Base-by-base conservation (phyloP, 2,888 invertebrate species). In the Apodemia hepburni region DNA sequence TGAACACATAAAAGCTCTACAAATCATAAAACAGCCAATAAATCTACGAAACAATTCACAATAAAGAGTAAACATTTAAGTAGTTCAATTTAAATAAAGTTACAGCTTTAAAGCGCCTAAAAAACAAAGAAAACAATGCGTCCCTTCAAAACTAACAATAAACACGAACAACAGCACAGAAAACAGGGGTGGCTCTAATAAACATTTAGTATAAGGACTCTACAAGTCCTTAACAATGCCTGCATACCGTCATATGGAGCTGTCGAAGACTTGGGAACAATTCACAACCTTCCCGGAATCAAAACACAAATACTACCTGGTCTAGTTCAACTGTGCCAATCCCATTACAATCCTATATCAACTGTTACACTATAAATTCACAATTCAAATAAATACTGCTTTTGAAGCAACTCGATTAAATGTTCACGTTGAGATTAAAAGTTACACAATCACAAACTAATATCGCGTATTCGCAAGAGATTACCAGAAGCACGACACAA, bases 131-230 rank as follows among this genome's bases (percentile, higher is more conserved):
- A 72, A 78, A 81, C 76, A 83, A 80, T 79, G 80, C 75, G 75
- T 75, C 64, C 65, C 73, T 67, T 77, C 72, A 73, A 67, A 72
- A 77, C 76, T 73, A 77, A 73, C 65, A 64, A 68, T 71, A 47
- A 75, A 82, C 79, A 77, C 66, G 64, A 68, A 64, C 61, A 68
- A 69, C 70, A 70, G 63, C 70, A 70, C 76, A 81, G 86, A 84
- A 87, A 87, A 79, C 73, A 73, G 67, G 68, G 75, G 80, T 64
- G 64, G 80, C 82, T 82, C 80, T 81, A 81, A 79, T 75, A 83
- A 80, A 81, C 75, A 80, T 76, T 78, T 70, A 73, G 79, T 77
- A 79, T 78, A 76, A 82, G 78, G 78, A 76, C 78, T 75, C 75
- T 77, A 78, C 71, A 76, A 74, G 73, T 73, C 74, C 73, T 49